phyloP scores from a whole-genome alignment of 1,140 invertebrate species.

The Solenopsis invicta region DNA sequence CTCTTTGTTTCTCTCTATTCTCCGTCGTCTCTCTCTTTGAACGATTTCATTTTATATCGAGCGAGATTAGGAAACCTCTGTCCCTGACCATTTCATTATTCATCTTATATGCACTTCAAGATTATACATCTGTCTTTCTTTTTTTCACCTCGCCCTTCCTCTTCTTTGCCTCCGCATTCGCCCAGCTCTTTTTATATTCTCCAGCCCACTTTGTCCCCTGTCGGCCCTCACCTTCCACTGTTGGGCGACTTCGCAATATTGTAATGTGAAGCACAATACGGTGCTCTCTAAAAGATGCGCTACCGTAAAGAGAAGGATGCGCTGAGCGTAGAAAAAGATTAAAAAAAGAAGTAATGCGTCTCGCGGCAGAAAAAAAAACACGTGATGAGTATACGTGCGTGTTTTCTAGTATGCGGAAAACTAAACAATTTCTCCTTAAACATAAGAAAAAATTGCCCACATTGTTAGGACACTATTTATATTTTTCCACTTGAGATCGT shows the following conservation, averaged over 20 bases:
- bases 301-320: constrained; percentile 62
- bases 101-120: constrained; percentile 72
- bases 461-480: not conserved
- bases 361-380: constrained; percentile 42
- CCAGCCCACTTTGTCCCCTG: constrained; percentile 38
- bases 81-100: constrained; percentile 79
- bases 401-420: constrained; percentile 12
- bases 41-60: constrained; percentile 75
- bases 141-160: not conserved
- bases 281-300: constrained; percentile 66
- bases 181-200: constrained; percentile 49
- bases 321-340: constrained; percentile 66
- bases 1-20: too few relatives aligned
- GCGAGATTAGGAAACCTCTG: constrained; percentile 76
- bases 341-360: constrained; percentile 71
- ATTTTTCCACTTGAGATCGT: not conserved
- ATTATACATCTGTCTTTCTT: constrained; percentile 66
- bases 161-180: not conserved
- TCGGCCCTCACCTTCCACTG: constrained; percentile 32
- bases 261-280: constrained; percentile 76
- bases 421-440: constrained; percentile 28
- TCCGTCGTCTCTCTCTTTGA: constrained; percentile 5
- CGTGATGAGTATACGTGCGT: constrained; percentile 51
- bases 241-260: constrained; percentile 74
- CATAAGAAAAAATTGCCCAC: not conserved